A percentile compares a stretch with the other conserved stretches of the same genome.
phyloP scores from a whole-genome alignment of 2,113 vertebrate species.

The Bubo scandiacus region DNA sequence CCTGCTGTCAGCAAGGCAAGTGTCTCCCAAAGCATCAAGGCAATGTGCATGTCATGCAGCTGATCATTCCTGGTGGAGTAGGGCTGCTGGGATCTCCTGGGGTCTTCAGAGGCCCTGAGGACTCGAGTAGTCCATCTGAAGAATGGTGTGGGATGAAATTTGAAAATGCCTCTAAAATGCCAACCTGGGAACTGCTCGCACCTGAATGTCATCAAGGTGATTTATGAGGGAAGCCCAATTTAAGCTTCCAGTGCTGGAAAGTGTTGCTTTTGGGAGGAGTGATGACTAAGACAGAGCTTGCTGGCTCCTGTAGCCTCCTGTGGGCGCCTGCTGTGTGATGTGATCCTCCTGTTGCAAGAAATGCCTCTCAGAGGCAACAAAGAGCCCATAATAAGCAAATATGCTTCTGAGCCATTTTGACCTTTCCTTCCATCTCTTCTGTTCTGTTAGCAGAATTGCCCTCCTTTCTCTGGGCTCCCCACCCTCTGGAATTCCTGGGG shows the following conservation, averaged over 20 bases:
- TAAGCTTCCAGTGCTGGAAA: not conserved
- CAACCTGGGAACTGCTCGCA: not conserved
- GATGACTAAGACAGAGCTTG: not conserved
- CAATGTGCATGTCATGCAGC: not conserved
- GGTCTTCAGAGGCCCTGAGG: not conserved
- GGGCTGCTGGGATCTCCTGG: not conserved
- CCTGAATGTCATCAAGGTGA: not conserved
- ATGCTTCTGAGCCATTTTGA: not conserved
- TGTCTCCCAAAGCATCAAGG: not conserved
- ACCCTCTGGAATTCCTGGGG: not conserved
- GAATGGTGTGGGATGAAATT: accelerated
- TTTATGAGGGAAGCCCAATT: not conserved
- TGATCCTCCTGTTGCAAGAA: not conserved
- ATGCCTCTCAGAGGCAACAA: not conserved
- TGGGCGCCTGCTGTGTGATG: not conserved
- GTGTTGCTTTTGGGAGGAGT: not conserved
- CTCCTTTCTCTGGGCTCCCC: not conserved
- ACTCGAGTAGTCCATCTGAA: not conserved
- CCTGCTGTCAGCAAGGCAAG: not conserved
- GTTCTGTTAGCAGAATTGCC: not conserved
- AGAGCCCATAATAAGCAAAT: not conserved
- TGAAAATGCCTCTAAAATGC: not conserved
- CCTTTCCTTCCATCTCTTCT: not conserved
- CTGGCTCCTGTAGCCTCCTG: not conserved
- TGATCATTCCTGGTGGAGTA: not conserved